Conservation (phyloP, 2,797 vertebrate genomes). For the Clamator glandarius region DNA sequence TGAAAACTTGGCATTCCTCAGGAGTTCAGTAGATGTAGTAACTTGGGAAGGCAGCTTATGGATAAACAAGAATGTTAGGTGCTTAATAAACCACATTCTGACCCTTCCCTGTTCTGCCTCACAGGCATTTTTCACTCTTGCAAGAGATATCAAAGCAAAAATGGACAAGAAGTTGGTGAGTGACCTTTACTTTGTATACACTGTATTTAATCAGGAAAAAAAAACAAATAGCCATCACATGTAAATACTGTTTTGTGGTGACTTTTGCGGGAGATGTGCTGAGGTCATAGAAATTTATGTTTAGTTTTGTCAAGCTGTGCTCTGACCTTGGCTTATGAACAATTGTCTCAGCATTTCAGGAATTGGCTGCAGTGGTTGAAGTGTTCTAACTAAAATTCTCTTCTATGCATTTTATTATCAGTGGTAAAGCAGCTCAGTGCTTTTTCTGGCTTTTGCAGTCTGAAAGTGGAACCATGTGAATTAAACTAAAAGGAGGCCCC, state of each 20-base stretch:
- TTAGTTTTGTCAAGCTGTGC: not conserved
- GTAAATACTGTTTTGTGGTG: not conserved
- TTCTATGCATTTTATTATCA: not conserved
- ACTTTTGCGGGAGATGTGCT: not conserved
- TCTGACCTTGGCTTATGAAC: not conserved
- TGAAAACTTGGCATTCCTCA: accelerated
- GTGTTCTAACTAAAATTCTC: not conserved
- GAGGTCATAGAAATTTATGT: not conserved
- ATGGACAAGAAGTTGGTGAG: constrained; percentile 99
- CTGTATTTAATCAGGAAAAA: not conserved
- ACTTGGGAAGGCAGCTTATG: not conserved
- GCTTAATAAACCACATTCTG: not conserved
- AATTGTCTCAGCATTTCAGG: not conserved
- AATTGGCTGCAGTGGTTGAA: not conserved
- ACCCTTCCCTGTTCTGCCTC: not conserved
- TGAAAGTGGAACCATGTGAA: not conserved
- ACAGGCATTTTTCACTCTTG: constrained; percentile 95
- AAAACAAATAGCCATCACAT: not conserved
- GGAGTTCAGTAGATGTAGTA: not conserved
- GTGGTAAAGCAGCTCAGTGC: not conserved
- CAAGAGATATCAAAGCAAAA: constrained; percentile 98
- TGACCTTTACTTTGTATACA: not conserved
- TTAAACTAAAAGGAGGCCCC: accelerated
- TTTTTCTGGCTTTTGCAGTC: not conserved
- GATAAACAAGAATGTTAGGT: not conserved